phyloP scores from a whole-genome alignment of 2,113 vertebrate species.

The Melozone crissalis region DNA sequence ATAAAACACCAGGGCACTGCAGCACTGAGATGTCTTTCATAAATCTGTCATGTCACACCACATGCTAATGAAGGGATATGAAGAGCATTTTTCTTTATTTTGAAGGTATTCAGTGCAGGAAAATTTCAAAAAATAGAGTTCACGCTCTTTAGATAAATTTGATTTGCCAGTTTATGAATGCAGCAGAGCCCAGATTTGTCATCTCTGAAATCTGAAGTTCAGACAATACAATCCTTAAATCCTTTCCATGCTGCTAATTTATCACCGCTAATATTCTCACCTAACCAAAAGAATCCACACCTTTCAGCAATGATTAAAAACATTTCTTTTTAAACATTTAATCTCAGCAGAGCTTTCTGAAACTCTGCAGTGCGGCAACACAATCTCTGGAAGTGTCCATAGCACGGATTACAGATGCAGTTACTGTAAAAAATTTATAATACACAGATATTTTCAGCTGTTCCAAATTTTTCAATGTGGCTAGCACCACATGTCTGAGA shows the following conservation, averaged over 20 bases:
- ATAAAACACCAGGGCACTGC: neutral
- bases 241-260: neutral
- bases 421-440: neutral
- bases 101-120: neutral
- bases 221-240: neutral
- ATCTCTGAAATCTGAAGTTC: neutral
- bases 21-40: neutral
- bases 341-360: neutral
- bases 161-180: neutral
- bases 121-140: conserved; percentile 20
- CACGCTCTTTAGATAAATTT: neutral
- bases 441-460: neutral
- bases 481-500: neutral
- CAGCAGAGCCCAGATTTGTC: neutral
- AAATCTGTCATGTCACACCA: conserved; percentile 19
- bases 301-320: neutral
- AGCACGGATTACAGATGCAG: neutral
- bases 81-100: conserved; percentile 52
- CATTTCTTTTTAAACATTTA: neutral
- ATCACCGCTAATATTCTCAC: neutral
- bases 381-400: neutral
- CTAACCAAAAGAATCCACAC: neutral
- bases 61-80: conserved; percentile 45
- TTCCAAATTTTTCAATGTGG: neutral
- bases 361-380: conserved; percentile 12